Evolutionary conservation across 2,888 invertebrate genomes (phyloP).

Genomic region (Ochropleura plecta): DNA sequence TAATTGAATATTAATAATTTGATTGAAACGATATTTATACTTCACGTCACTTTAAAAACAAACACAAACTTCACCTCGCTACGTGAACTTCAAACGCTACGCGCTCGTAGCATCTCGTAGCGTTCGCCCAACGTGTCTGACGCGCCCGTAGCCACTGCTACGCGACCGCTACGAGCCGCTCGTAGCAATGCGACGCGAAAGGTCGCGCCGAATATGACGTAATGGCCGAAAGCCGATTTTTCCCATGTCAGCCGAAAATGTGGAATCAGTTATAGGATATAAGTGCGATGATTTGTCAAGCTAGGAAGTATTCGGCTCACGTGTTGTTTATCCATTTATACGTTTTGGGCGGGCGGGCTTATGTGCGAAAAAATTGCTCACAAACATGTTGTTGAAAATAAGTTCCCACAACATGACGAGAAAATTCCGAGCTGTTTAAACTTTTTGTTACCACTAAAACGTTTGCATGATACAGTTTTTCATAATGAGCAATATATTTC

Average conservation of each 20-base stretch:
- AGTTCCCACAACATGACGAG: not conserved
- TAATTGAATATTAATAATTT: conserved; percentile 3
- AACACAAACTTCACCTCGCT: conserved; percentile 45
- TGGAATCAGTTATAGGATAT: conserved; percentile 45
- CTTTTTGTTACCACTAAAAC: not conserved
- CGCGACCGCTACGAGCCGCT: conserved; percentile 72
- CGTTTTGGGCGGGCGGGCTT: conserved; percentile 5
- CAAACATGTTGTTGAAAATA: conserved; percentile 9
- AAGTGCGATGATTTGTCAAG: conserved; percentile 63
- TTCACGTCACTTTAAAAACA: conserved; percentile 43
- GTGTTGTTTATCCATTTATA: conserved; percentile 47
- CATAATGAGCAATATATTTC: not conserved
- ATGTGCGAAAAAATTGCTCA: not conserved
- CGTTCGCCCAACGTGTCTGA: conserved; percentile 78
- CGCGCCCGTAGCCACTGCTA: conserved; percentile 86
- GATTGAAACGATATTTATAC: not conserved
- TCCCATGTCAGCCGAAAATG: conserved; percentile 51
- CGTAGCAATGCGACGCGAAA: conserved; percentile 78
- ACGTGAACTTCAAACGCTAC: conserved; percentile 60
- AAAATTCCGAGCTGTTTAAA: not conserved
- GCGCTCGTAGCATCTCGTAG: conserved; percentile 70
- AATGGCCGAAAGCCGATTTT: conserved; percentile 60
- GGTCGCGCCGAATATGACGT: conserved; percentile 77
- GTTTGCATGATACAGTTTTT: not conserved
- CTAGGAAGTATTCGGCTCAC: conserved; percentile 41